phyloP scores from a whole-genome alignment of 2,113 vertebrate species.

The Sminthopsis crassicaudata region DNA sequence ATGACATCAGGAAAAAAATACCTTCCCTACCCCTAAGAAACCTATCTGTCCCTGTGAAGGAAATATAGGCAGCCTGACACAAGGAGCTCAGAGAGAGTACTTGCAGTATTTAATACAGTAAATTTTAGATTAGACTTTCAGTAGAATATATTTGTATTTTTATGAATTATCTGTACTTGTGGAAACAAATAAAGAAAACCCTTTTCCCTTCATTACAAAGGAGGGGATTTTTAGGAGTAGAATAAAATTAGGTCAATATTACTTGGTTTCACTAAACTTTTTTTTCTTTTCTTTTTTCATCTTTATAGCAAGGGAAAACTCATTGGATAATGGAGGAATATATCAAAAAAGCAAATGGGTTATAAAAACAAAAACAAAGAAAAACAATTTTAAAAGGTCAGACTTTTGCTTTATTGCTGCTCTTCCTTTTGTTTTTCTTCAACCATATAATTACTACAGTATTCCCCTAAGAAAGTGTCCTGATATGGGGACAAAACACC shows the following conservation, averaged over 20 bases:
- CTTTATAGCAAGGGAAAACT: background rate
- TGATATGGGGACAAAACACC: background rate
- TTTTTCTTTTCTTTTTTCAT: background rate
- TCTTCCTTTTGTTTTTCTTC: background rate
- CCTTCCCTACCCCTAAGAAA: background rate
- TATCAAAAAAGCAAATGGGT: background rate
- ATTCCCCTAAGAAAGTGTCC: background rate
- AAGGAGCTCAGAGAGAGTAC: too few species aligned
- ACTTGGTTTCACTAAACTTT: background rate
- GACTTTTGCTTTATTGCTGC: background rate
- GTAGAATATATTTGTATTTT: too few species aligned
- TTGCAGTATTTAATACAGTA: too few species aligned
- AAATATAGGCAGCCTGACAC: too few species aligned
- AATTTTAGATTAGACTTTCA: too few species aligned
- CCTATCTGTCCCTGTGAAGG: too few species aligned
- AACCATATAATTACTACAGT: background rate
- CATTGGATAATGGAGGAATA: background rate
- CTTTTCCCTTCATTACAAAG: background rate
- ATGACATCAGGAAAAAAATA: background rate
- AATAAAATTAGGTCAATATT: background rate
- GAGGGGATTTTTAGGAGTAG: background rate
- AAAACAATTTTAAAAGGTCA: background rate
- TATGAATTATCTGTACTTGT: background rate
- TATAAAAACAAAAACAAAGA: background rate
- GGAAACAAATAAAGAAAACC: background rate